Percentiles rank a stretch among this genome's conserved stretches.
Evolutionary conservation across 2,888 invertebrate genomes (phyloP).

Genomic region (Nyleta sp.): DNA sequence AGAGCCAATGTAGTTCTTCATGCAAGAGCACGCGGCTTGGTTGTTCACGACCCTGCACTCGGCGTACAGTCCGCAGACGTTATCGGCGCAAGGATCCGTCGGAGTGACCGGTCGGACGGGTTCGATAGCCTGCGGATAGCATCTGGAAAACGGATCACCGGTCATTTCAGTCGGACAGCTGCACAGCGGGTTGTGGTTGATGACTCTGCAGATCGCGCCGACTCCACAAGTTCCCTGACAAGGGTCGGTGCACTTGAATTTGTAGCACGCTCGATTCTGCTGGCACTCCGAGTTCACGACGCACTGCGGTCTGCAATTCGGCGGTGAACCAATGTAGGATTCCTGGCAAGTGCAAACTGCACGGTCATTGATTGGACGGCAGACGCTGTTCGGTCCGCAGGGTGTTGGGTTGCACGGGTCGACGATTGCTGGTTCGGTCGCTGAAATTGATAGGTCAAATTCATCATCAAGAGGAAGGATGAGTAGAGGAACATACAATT

Average conservation of each 20-base stretch:
- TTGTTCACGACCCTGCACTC: slow-evolving; percentile 86
- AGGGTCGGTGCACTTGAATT: slow-evolving; percentile 92
- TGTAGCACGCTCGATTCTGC: slow-evolving; percentile 89
- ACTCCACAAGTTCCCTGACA: slow-evolving; percentile 91
- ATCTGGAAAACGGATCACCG: slow-evolving; percentile 91
- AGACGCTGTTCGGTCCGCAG: slow-evolving; percentile 82
- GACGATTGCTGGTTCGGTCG: not conserved
- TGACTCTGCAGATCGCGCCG: slow-evolving; percentile 87
- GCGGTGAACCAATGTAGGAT: slow-evolving; percentile 89
- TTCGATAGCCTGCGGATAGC: slow-evolving; percentile 81
- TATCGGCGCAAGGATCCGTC: slow-evolving; percentile 88
- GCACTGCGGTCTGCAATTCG: slow-evolving; percentile 91
- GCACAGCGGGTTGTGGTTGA: slow-evolving; percentile 91
- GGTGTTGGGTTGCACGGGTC: slow-evolving; percentile 5
- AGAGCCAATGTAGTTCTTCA: slow-evolving; percentile 86
- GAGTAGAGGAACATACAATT: no score
- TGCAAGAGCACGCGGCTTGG: slow-evolving; percentile 86
- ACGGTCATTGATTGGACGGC: slow-evolving; percentile 87
- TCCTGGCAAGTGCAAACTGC: slow-evolving; percentile 87
- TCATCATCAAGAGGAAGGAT: no score
- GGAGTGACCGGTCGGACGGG: slow-evolving; percentile 76
- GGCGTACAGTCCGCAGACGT: slow-evolving; percentile 88
- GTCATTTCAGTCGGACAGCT: slow-evolving; percentile 87
- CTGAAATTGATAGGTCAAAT: not conserved
- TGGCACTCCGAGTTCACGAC: slow-evolving; percentile 89